phyloP scores from a whole-genome alignment of 2,888 invertebrate genomes.

The Hypercompe scribonia region DNA sequence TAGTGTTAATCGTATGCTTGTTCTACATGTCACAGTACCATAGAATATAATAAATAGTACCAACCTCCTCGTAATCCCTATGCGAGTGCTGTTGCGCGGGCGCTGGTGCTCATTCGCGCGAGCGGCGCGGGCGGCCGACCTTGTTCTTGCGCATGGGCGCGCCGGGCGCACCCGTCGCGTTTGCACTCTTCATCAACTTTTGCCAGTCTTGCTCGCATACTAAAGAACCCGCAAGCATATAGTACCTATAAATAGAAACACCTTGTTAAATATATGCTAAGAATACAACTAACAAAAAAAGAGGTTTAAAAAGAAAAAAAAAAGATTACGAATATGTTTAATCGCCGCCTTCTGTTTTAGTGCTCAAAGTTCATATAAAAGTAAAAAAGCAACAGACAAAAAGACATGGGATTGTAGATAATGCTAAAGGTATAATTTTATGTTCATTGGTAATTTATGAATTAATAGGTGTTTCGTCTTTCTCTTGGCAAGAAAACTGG shows the following conservation, averaged over 20 bases:
- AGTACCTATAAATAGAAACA: conserved; percentile 87
- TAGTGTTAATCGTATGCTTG: too few relatives aligned
- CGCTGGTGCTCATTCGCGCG: conserved; percentile 92
- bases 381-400: not conserved
- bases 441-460: not conserved
- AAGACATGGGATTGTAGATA: not conserved
- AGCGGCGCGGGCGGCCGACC: conserved; percentile 94
- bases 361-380: not conserved
- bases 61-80: conserved; percentile 82
- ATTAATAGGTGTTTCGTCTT: not conserved
- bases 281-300: not conserved
- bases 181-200: conserved; percentile 93
- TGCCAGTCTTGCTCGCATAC: conserved; percentile 99
- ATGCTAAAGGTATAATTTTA: not conserved
- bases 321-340: too few relatives aligned
- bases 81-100: conserved; percentile 73
- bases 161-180: conserved; percentile 85
- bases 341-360: too few relatives aligned
- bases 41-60: conserved; percentile 25
- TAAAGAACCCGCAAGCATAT: conserved; percentile 95
- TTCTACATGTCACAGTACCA: not conserved
- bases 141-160: conserved; percentile 95
- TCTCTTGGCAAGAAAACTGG: not conserved
- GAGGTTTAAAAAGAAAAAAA: not conserved
- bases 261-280: not conserved